Base-by-base conservation (phyloP, 2,113 vertebrate genomes). In the Takifugu bimaculatus region DNA sequence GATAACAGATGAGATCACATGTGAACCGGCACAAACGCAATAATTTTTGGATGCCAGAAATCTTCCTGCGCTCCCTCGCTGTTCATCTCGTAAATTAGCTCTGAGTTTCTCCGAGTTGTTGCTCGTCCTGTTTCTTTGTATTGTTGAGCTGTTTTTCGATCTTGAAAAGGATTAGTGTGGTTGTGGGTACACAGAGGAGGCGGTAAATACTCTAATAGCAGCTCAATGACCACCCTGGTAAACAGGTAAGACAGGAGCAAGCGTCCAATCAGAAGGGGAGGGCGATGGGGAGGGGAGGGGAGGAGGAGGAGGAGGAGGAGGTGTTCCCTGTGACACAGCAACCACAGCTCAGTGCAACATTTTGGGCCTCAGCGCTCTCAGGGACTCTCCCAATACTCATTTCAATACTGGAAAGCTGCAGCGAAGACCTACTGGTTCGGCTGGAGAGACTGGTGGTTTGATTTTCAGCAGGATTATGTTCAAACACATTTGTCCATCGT, bases 171-270 rank as follows among this genome's bases (percentile, higher is more conserved):
- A 25, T 29, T 29, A 29, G 3, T 61, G 32, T 42, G 14, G 12
- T n/a, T 52, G 20, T 26, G 9, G 13, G n/a, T 3, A 44, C 26
- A 3, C 48, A 2, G 5, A 48, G 4, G 51, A 7, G 42, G 57
- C 50, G 5, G 6, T 35, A 42, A 43, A 29, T 3, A 27, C 2
- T 26, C 14, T 28, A 3, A 56, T 50, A 47, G 52, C 48, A 69
- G 20, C 42, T 70, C 26, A 65, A 44, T 20, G 58, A 65, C 27
- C 28, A 45, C 11, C 20, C 13, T 54, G 32, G 43, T 20, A 45
- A 77, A 69, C 71, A 69, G 53, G 61, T 67, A 49, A 50, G 59
- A 57, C 66, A 26, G 63, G 28, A 44, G 63, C 20, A 45, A 11
- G 4, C 44, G 13, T 43, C 79, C 79, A 82, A 60, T 75, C 47